Evolutionary conservation across 2,888 invertebrate species (phyloP).

Genomic region (Caenorhabditis sulstoni): DNA sequence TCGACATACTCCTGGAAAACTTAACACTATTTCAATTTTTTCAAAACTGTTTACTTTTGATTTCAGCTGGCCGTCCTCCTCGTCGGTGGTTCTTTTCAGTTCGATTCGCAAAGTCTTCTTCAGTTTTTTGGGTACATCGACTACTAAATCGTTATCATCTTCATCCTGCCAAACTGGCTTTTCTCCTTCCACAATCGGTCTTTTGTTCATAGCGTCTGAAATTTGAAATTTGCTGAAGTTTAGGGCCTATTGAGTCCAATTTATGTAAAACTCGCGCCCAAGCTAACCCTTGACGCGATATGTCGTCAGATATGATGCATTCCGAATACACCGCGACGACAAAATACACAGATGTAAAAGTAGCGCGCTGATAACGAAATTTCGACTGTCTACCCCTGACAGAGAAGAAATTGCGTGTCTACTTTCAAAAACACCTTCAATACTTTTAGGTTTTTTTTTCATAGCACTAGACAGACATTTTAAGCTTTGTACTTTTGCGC

Average conservation of each 20-base stretch:
- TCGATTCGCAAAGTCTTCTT: slow-evolving; percentile 56
- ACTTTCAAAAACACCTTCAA: no score
- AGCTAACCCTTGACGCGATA: no score
- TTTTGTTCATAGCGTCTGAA: slow-evolving; percentile 31
- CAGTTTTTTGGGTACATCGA: slow-evolving; percentile 52
- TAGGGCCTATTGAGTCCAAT: no score
- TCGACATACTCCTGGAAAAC: slow-evolving; percentile 59
- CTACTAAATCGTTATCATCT: slow-evolving; percentile 54
- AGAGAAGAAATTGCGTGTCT: no score
- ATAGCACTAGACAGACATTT: no score
- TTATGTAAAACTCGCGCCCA: no score
- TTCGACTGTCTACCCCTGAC: no score
- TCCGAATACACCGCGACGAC: slow-evolving; percentile 34
- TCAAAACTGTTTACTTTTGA: slow-evolving; percentile 30
- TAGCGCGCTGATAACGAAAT: no score
- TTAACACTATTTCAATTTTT: background rate
- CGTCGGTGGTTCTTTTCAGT: slow-evolving; percentile 58
- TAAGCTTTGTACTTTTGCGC: no score
- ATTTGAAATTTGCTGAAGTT: no score
- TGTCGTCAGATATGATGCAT: slow-evolving; percentile 32
- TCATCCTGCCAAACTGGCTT: slow-evolving; percentile 64
- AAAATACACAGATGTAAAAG: slow-evolving; percentile 24
- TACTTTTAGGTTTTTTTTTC: slow-evolving; percentile 32
- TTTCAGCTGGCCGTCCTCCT: slow-evolving; percentile 35
- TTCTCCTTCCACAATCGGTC: slow-evolving; percentile 33